Evolutionary conservation across 2,113 vertebrate species (phyloP).

Genomic region (Jacana jacana): DNA sequence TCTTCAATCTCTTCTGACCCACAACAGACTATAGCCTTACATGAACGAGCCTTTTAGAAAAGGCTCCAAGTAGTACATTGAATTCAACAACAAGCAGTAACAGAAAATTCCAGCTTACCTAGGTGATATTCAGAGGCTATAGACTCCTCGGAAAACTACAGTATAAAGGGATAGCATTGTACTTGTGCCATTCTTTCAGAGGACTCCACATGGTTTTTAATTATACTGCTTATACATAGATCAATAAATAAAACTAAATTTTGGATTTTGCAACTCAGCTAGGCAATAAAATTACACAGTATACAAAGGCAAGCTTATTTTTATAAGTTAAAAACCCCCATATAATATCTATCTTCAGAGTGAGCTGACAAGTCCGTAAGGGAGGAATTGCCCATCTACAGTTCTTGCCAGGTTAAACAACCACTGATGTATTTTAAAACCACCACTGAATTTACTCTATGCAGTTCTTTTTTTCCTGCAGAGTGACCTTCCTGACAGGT

Average conservation of each 20-base stretch:
- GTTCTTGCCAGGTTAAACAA: not conserved
- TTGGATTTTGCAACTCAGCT: not conserved
- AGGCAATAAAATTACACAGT: not conserved
- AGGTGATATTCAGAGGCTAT: constrained; percentile 55
- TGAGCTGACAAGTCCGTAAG: not conserved
- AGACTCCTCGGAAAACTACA: constrained; percentile 63
- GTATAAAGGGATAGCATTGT: constrained; percentile 63
- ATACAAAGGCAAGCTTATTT: not conserved
- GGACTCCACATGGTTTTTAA: not conserved
- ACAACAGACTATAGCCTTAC: constrained; percentile 40
- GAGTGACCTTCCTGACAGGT: not conserved
- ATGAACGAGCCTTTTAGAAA: constrained; percentile 47
- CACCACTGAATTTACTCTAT: not conserved
- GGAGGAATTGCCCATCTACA: not conserved
- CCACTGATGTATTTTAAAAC: not conserved
- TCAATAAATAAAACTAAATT: not conserved
- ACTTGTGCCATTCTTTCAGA: constrained; percentile 36
- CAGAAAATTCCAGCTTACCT: constrained; percentile 59
- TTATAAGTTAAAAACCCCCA: not conserved
- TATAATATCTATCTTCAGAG: not conserved
- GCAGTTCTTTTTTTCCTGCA: not conserved
- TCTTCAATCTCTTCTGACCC: constrained; percentile 24
- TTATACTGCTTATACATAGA: constrained; percentile 15
- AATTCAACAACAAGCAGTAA: constrained; percentile 41
- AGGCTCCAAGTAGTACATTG: constrained; percentile 19